Evolutionary conservation across 2,888 invertebrate species (phyloP).

Genomic region (Pasiphila rectangulata): DNA sequence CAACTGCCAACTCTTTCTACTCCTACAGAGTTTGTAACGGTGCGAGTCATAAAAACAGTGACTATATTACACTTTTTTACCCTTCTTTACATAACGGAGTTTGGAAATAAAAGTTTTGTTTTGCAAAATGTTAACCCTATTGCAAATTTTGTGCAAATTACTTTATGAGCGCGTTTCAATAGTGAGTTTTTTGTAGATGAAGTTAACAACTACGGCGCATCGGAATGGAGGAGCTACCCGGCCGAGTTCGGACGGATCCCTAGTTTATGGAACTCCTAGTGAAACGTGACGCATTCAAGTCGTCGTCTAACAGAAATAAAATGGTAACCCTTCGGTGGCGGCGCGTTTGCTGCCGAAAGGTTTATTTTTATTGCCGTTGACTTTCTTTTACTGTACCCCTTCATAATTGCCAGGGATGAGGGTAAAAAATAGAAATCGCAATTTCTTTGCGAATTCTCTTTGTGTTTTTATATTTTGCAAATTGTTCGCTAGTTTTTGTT

Average conservation of each 20-base stretch:
- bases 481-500: constrained; percentile 35
- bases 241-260: constrained; percentile 46
- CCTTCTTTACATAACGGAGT: constrained; percentile 62
- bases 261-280: constrained; percentile 51
- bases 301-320: constrained; percentile 69
- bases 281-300: constrained; percentile 56
- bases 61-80: constrained; percentile 45
- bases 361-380: constrained; percentile 73
- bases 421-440: constrained; percentile 54
- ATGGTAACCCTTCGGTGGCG: constrained; percentile 76
- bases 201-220: constrained; percentile 62
- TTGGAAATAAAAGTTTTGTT: constrained; percentile 60
- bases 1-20: constrained; percentile 27
- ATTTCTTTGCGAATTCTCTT: constrained; percentile 49
- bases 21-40: constrained; percentile 36
- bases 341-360: constrained; percentile 71
- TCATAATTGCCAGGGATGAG: constrained; percentile 69
- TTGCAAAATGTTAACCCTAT: constrained; percentile 69
- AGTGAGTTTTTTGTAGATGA: constrained; percentile 55
- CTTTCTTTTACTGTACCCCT: constrained; percentile 73
- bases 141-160: constrained; percentile 79
- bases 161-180: constrained; percentile 70
- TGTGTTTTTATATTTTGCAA: constrained; percentile 50
- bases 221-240: constrained; percentile 50
- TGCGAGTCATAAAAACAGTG: constrained; percentile 59